These are phyloP conservation scores for Andrena flavipes DNA, from an alignment of 2,888 invertebrate species.

Conservation along the genomic window DNA sequence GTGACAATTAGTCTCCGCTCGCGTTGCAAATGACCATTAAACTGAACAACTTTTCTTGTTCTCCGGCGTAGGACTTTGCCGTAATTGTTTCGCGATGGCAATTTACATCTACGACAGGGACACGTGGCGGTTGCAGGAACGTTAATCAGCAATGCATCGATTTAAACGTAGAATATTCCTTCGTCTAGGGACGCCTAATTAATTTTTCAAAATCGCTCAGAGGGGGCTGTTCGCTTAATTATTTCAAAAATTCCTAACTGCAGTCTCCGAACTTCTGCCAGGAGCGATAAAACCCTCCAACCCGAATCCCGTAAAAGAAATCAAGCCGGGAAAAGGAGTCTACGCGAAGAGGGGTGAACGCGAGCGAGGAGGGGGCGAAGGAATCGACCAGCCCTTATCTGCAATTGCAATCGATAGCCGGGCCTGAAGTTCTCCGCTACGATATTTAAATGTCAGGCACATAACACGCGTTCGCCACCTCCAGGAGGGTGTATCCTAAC, in stretches of 20 bases:
- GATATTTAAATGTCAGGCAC: conserved; percentile 84
- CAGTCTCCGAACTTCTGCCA: neutral
- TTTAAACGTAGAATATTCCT: neutral
- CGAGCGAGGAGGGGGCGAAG: conserved; percentile 29
- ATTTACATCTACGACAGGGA: neutral
- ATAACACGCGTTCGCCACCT: conserved; percentile 79
- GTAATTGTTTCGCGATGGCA: neutral
- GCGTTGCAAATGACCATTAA: neutral
- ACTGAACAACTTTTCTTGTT: neutral
- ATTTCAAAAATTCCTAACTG: neutral
- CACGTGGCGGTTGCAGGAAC: neutral
- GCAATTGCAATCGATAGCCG: conserved; percentile 78
- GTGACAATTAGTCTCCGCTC: neutral
- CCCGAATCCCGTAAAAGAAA: conserved; percentile 37
- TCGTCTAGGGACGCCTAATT: neutral
- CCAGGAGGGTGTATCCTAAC: conserved; percentile 74
- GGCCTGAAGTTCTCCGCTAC: conserved; percentile 72
- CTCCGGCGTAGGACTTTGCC: neutral
- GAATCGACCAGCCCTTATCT: conserved; percentile 70
- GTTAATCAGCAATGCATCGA: neutral
- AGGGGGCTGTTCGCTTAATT: neutral
- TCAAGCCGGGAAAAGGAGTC: conserved; percentile 44
- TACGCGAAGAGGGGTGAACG: conserved; percentile 44
- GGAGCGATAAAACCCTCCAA: neutral
- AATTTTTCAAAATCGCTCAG: neutral